These are phyloP conservation scores for Chloroclysta siterata DNA, from an alignment of 2,888 invertebrate genomes.

Conservation along the genomic window DNA sequence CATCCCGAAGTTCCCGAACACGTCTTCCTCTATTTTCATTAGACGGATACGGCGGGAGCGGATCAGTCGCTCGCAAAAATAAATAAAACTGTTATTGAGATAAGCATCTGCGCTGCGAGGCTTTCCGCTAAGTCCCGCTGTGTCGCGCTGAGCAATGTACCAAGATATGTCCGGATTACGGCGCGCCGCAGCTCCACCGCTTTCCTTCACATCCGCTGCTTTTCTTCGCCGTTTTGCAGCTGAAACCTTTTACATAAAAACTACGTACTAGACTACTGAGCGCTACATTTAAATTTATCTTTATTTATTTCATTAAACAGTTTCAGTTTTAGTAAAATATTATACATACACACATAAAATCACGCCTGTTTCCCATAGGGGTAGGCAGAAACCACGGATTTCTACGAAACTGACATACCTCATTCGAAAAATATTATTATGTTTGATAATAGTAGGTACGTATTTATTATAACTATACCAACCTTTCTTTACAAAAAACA, in stretches of 20 bases:
- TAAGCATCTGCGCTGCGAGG: slow-evolving; percentile 79
- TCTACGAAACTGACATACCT: too few species aligned
- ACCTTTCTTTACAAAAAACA: too few species aligned
- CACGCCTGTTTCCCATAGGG: too few species aligned
- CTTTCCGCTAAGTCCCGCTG: slow-evolving; percentile 82
- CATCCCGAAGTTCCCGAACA: slow-evolving; percentile 54
- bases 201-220: slow-evolving; percentile 67
- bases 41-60: slow-evolving; percentile 74
- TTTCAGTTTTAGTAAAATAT: background rate
- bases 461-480: too few species aligned
- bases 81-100: slow-evolving; percentile 85
- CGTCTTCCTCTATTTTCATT: slow-evolving; percentile 78
- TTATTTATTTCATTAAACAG: slow-evolving; percentile 5
- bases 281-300: slow-evolving; percentile 11
- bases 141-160: slow-evolving; percentile 82
- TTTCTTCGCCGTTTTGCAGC: slow-evolving; percentile 75
- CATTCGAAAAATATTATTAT: too few species aligned
- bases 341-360: too few species aligned
- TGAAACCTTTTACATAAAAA: slow-evolving; percentile 68
- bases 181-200: slow-evolving; percentile 63
- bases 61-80: slow-evolving; percentile 82
- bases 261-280: slow-evolving; percentile 17
- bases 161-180: slow-evolving; percentile 82
- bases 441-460: too few species aligned
- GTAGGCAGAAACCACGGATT: too few species aligned